A percentile compares a stretch with the other conserved stretches of the same genome.
These are phyloP conservation scores for Oryzias dopingdopingensis DNA, from an alignment of 2,797 vertebrate species.

Conservation along the genomic window DNA sequence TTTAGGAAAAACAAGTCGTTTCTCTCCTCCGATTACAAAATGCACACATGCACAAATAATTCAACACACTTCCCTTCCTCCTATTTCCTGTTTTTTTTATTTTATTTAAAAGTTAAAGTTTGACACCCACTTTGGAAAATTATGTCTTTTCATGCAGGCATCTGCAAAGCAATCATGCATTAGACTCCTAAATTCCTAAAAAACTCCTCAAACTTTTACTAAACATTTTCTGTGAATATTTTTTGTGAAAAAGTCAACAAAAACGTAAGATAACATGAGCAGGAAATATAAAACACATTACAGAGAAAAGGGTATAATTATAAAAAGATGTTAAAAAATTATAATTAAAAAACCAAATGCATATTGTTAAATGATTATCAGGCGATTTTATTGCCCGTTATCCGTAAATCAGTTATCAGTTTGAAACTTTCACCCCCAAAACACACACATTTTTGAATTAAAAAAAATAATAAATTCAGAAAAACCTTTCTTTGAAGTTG, in stretches of 20 bases:
- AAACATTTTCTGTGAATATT: not conserved
- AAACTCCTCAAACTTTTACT: conserved; percentile 25
- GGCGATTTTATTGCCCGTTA: too few relatives aligned
- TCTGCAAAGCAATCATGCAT: conserved; percentile 53
- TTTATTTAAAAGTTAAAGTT: conserved; percentile 59
- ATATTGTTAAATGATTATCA: too few relatives aligned
- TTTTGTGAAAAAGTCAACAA: not conserved
- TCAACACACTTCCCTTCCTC: conserved; percentile 18
- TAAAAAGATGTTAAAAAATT: too few relatives aligned
- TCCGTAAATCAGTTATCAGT: too few relatives aligned
- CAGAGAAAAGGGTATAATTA: not conserved
- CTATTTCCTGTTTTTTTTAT: conserved; percentile 14
- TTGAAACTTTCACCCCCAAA: too few relatives aligned
- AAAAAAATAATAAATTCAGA: too few relatives aligned
- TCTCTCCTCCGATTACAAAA: conserved; percentile 26
- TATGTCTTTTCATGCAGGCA: conserved; percentile 31
- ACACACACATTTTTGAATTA: too few relatives aligned
- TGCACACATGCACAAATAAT: conserved; percentile 18
- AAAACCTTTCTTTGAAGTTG: too few relatives aligned
- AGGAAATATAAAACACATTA: conserved; percentile 4
- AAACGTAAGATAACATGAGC: not conserved
- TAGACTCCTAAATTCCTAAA: conserved; percentile 24
- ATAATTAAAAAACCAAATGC: too few relatives aligned
- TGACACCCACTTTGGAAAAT: conserved; percentile 51
- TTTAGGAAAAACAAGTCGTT: conserved; percentile 67